Percentiles rank a stretch among this genome's conserved stretches.
phyloP scores from a whole-genome alignment of 2,888 invertebrate species.

The Ferrisia virgata region DNA sequence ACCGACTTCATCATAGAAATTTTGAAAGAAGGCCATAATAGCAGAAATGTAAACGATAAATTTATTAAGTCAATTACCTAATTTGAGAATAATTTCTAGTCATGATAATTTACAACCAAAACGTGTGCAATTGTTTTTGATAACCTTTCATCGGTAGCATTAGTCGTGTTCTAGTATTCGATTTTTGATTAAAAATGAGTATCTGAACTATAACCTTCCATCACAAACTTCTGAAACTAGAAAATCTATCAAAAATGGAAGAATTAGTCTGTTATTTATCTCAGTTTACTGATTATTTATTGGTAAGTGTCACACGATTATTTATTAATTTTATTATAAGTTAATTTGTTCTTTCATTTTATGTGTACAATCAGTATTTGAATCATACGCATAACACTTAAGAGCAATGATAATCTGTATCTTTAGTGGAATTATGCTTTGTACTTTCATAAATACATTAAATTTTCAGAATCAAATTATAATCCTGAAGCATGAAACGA shows the following conservation, averaged over 20 bases:
- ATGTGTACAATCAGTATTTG: too few species aligned
- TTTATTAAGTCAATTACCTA: neutral
- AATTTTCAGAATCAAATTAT: neutral
- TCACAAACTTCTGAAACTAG: neutral
- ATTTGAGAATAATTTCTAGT: neutral
- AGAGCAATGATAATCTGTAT: too few species aligned
- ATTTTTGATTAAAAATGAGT: neutral
- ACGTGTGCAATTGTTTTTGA: neutral
- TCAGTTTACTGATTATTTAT: neutral
- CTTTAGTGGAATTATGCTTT: too few species aligned
- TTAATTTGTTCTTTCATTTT: too few species aligned
- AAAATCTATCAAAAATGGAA: neutral
- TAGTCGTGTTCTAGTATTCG: neutral
- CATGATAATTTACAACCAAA: neutral
- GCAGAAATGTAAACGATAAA: neutral
- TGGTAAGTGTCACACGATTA: neutral
- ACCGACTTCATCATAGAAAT: neutral
- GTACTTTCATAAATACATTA: too few species aligned
- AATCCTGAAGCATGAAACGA: neutral
- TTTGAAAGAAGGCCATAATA: too few species aligned
- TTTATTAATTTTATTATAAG: too few species aligned
- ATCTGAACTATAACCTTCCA: neutral
- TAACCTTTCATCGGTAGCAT: neutral
- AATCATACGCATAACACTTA: too few species aligned
- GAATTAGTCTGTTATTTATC: neutral